Evolutionary conservation across 2,888 invertebrate genomes (phyloP), one percentile per base, ranked within the genome.

Genomic region (Drosophila meridiana): DNA sequence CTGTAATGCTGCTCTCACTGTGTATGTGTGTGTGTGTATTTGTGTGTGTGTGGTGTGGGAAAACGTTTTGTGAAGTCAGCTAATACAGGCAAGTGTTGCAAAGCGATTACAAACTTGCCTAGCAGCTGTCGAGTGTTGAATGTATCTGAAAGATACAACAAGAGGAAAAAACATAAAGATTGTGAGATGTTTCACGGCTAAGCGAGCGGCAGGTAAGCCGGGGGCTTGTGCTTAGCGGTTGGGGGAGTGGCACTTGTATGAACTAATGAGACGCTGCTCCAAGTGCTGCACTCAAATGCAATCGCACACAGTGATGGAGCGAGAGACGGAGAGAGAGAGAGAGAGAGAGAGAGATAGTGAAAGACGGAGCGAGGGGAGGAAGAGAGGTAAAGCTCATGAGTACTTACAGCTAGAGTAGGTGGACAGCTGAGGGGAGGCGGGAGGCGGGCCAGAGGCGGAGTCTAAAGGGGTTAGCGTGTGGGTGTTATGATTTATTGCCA

Each of bases 401-500:
- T 53, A 50, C n/a, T 55, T 52, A 32, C 34, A 48, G 48, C 58
- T 59, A 56, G 11, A 38, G 58, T 50, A 40, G 42, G 42, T 42
- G 56, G 56, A 38, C 56, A 56, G 40, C 14, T 58, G 2, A 50
- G 45, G 38, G 52, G 20, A 38, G 32, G 43, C 4, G 26, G 13
- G 2, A 11, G n/a, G 14, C 1, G 40, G 4, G n/a, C 34, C 32
- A 14, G 13, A 5, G 50, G 32, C 5, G 32, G 28, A 2, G 34
- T 60, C 40, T 28, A 26, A 48, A 36, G 64, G 20, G 55, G 60
- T 59, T 52, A 65, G 65, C 71, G 84, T 78, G 86, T 86, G 87
- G 86, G 86, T 87, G 86, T 78, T 84, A 87, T 86, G 90, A 86
- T 89, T 86, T 86, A 86, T 86, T 83, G 87, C 90, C 90, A 86